These are phyloP conservation scores for Caradrina clavipalpis DNA, from an alignment of 2,888 invertebrate genomes.

Conservation along the genomic window DNA sequence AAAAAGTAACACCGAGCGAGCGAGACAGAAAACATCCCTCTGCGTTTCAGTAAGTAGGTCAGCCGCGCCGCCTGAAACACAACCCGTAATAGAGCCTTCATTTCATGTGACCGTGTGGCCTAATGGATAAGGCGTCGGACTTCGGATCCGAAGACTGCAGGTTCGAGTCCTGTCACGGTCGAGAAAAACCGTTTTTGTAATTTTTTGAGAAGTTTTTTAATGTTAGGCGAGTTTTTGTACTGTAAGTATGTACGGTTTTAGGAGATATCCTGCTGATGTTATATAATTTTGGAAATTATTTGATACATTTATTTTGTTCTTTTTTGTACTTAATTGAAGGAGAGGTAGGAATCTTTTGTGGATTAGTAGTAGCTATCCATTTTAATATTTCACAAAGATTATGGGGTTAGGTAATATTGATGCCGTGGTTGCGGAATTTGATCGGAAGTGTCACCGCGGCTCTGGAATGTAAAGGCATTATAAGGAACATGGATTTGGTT, in stretches of 20 bases:
- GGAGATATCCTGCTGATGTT: neutral
- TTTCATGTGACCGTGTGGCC: conserved; percentile 91
- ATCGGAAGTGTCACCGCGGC: too few species aligned
- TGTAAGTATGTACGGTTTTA: neutral
- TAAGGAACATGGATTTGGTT: too few species aligned
- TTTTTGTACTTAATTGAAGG: too few species aligned
- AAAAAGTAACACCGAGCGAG: neutral
- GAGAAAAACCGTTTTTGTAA: conserved; percentile 40
- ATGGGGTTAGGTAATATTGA: too few species aligned
- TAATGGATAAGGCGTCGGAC: conserved; percentile 94
- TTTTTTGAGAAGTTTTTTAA: neutral
- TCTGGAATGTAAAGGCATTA: too few species aligned
- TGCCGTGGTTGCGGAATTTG: too few species aligned
- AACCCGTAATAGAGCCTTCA: conserved; percentile 22
- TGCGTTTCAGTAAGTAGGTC: conserved; percentile 44
- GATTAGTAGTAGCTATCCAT: too few species aligned
- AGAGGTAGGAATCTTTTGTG: too few species aligned
- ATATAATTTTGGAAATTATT: neutral
- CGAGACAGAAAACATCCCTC: conserved; percentile 14
- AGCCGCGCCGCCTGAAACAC: conserved; percentile 38
- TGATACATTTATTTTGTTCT: too few species aligned
- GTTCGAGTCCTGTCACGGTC: conserved; percentile 92
- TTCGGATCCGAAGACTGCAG: conserved; percentile 94
- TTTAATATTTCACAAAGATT: too few species aligned
- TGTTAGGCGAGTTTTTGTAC: neutral